Evolutionary conservation across 2,113 vertebrate genomes (phyloP).

Genomic region (Zingel zingel): DNA sequence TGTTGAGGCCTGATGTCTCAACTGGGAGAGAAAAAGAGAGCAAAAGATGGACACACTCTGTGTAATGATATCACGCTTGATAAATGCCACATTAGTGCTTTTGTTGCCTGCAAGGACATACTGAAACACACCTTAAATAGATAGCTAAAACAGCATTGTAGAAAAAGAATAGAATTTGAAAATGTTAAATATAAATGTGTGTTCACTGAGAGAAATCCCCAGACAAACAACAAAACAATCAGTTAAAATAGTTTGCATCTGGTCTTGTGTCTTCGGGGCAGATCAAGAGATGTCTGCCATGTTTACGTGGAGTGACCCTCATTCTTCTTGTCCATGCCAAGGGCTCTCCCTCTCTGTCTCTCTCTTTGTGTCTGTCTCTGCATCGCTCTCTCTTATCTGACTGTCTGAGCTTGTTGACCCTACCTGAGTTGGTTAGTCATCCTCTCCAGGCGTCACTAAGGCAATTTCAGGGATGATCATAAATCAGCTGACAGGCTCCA

Average conservation of each 20-base stretch:
- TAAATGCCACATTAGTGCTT: conserved; percentile 71
- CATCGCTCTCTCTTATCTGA: conserved; percentile 67
- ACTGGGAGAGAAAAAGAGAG: conserved; percentile 50
- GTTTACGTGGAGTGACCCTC: conserved; percentile 70
- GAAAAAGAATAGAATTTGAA: conserved; percentile 25
- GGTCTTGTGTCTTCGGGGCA: conserved; percentile 70
- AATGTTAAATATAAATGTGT: conserved; percentile 44
- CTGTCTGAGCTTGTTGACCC: conserved; percentile 70
- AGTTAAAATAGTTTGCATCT: conserved; percentile 71
- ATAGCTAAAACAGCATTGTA: conserved; percentile 2
- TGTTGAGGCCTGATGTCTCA: conserved; percentile 63
- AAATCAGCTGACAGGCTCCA: conserved; percentile 79
- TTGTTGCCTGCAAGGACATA: conserved; percentile 48
- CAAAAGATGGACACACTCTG: conserved; percentile 64
- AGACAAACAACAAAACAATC: conserved; percentile 55
- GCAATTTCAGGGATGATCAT: conserved; percentile 76
- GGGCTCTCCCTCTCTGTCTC: conserved; percentile 62
- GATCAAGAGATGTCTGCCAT: conserved; percentile 75
- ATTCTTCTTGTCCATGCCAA: conserved; percentile 67
- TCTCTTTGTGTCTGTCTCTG: conserved; percentile 57
- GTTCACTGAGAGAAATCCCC: conserved; percentile 28
- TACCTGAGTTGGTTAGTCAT: conserved; percentile 76
- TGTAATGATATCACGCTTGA: conserved; percentile 70
- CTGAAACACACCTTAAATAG: conserved; percentile 45
- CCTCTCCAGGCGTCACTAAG: conserved; percentile 79